Percentiles rank a stretch among this genome's conserved stretches.
phyloP scores from a whole-genome alignment of 2,113 vertebrate genomes.

The Vulpes ferrilata region DNA sequence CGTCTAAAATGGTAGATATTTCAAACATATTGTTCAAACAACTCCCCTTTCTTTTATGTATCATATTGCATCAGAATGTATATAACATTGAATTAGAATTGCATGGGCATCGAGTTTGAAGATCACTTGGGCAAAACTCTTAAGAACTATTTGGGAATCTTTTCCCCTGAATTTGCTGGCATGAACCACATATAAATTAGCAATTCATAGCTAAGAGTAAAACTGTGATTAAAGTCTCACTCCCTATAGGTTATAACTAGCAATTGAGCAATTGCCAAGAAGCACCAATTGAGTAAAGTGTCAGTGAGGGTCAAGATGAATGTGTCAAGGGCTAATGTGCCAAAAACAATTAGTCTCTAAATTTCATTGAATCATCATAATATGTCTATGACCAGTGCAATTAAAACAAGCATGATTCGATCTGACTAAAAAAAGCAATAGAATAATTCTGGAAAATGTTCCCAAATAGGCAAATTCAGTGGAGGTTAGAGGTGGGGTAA shows the following conservation, averaged over 20 bases:
- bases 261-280: neutral
- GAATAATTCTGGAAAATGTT: neutral
- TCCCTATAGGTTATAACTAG: conserved; percentile 17
- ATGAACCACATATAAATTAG: conserved; percentile 16
- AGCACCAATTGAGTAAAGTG: conserved; percentile 16
- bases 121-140: conserved; percentile 21
- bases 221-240: neutral
- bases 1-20: conserved; percentile 12
- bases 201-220: neutral
- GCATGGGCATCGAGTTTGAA: neutral
- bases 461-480: neutral
- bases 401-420: conserved; percentile 43
- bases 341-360: conserved; percentile 11
- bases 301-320: conserved; percentile 10
- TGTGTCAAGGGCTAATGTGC: conserved; percentile 22
- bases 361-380: neutral
- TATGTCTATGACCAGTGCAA: conserved; percentile 13
- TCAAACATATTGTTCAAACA: neutral
- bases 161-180: neutral
- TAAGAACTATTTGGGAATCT: conserved; percentile 37
- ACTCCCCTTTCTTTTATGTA: neutral
- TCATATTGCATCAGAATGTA: neutral
- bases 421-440: neutral
- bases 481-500: neutral
- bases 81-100: conserved; percentile 19